A percentile compares a stretch with the other conserved stretches of the same genome.
phyloP scores from a whole-genome alignment of 2,888 invertebrate genomes.

The Watsonalla binaria region DNA sequence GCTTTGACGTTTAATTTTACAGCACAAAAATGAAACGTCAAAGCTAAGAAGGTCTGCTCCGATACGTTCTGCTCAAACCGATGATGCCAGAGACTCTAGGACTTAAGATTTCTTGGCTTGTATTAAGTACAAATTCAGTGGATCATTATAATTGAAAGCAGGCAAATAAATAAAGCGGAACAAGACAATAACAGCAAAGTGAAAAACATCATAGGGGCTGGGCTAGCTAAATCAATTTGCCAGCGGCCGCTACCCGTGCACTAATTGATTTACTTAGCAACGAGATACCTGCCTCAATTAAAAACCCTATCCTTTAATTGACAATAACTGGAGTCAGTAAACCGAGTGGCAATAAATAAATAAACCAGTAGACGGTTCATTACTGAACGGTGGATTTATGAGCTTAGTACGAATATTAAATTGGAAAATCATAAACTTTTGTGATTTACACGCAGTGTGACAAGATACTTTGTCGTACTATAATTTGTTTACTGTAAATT shows the following conservation, averaged over 20 bases:
- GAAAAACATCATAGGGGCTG: slow-evolving; percentile 24
- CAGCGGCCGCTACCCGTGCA: slow-evolving; percentile 40
- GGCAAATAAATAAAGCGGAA: not conserved
- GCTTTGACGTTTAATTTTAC: too few species aligned
- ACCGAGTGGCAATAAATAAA: slow-evolving; percentile 33
- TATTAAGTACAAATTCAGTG: not conserved
- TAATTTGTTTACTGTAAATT: too few species aligned
- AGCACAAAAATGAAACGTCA: too few species aligned
- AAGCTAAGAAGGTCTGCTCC: too few species aligned
- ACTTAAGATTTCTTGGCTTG: too few species aligned
- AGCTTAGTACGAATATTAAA: not conserved
- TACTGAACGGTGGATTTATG: slow-evolving; percentile 1
- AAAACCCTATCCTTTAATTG: slow-evolving; percentile 59
- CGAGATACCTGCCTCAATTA: slow-evolving; percentile 59
- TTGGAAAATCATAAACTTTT: too few species aligned
- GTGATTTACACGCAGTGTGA: too few species aligned
- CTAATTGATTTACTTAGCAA: slow-evolving; percentile 75
- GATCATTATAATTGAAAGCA: not conserved
- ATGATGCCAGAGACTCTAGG: too few species aligned
- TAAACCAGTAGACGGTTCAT: slow-evolving; percentile 16
- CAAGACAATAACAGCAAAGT: not conserved
- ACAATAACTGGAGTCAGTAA: slow-evolving; percentile 42
- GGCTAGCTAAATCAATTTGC: slow-evolving; percentile 53
- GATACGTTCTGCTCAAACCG: too few species aligned
- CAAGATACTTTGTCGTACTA: too few species aligned